Evolutionary conservation across 35 echinoderm and acorn worm species (phyloP).

Genomic region (Diadema setosum): DNA sequence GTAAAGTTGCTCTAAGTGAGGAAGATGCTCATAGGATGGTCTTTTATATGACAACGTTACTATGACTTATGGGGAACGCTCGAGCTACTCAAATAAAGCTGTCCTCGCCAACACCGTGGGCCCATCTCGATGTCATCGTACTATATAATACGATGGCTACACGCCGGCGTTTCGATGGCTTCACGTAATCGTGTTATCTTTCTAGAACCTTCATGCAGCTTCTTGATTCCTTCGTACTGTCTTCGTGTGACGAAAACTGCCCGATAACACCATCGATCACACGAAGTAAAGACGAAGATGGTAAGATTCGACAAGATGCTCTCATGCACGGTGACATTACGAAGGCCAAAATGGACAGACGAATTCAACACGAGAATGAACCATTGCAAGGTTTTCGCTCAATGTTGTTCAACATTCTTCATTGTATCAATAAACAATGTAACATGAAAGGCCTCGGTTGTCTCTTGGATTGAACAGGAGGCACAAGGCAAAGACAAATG

Average conservation of each 20-base stretch:
- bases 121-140: neutral
- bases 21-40: neutral
- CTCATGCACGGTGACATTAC: neutral
- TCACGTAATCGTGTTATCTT: constrained; percentile 25
- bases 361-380: too few species aligned
- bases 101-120: neutral
- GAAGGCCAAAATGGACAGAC: neutral
- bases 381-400: neutral
- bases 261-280: neutral
- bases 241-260: neutral
- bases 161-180: neutral
- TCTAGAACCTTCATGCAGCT: constrained; percentile 1
- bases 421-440: too few species aligned
- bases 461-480: too few species aligned
- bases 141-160: neutral
- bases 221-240: constrained; percentile 12
- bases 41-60: neutral
- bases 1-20: neutral
- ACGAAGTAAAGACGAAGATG: neutral
- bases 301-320: neutral
- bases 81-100: neutral
- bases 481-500: too few species aligned
- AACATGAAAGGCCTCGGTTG: too few species aligned
- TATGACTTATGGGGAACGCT: neutral
- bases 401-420: too few species aligned